phyloP scores from a whole-genome alignment of 2,797 vertebrate genomes.

The Coendou prehensilis region DNA sequence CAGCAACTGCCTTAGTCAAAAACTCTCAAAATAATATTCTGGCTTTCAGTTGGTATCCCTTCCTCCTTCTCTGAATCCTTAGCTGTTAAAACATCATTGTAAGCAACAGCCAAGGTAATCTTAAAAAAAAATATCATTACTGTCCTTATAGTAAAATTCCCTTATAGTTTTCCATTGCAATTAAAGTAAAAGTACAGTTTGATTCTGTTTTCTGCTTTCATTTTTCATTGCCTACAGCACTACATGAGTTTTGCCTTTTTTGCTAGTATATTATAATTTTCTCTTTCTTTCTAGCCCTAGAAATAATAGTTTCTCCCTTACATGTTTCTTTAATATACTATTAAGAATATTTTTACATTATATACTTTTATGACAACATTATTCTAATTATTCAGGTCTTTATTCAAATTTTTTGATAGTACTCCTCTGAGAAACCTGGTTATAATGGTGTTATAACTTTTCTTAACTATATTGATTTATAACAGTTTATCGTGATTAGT shows the following conservation, averaged over 20 bases:
- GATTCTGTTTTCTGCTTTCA: background rate
- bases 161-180: background rate
- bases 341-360: background rate
- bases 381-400: background rate
- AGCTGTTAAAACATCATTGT: background rate
- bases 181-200: background rate
- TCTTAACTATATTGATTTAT: background rate
- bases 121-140: background rate
- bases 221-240: background rate
- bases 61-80: background rate
- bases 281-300: background rate
- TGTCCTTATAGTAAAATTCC: background rate
- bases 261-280: background rate
- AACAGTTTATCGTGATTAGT: background rate
- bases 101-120: too few species aligned
- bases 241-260: background rate
- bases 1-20: background rate
- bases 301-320: background rate
- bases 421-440: background rate
- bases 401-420: background rate
- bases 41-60: background rate
- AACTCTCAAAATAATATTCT: background rate
- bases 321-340: background rate
- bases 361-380: background rate
- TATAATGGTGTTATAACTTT: background rate